A percentile compares a stretch with the other conserved stretches of the same genome.
Evolutionary conservation across 2,113 vertebrate genomes (phyloP).

Genomic region (Pteropus alecto): DNA sequence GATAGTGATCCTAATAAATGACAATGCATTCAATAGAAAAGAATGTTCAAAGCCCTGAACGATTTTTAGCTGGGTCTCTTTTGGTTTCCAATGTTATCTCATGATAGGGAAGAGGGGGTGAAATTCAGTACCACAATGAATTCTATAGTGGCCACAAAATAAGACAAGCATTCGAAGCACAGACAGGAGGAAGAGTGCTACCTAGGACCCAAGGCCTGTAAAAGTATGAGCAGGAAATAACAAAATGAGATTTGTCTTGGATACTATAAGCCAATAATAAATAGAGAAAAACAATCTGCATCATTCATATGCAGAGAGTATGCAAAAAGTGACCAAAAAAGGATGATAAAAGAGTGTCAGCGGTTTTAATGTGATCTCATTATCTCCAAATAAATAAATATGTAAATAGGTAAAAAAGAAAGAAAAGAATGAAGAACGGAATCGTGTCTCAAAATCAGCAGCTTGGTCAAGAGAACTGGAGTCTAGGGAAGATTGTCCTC

Average conservation of each 20-base stretch:
- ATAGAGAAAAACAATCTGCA: neutral
- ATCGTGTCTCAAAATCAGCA: neutral
- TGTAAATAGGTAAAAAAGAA: no score
- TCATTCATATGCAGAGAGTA: neutral
- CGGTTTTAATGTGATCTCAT: neutral
- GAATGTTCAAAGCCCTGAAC: constrained; percentile 6
- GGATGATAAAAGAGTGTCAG: neutral
- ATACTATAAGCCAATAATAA: constrained; percentile 17
- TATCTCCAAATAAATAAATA: neutral
- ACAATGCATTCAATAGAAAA: neutral
- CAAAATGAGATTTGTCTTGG: neutral
- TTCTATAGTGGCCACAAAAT: neutral
- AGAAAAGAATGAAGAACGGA: neutral
- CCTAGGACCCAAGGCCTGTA: neutral
- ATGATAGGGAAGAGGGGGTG: neutral
- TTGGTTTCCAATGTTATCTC: neutral
- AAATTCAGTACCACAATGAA: neutral
- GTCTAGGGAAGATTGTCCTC: neutral
- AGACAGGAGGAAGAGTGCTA: neutral
- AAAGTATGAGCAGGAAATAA: constrained; percentile 17
- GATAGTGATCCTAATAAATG: constrained; percentile 43
- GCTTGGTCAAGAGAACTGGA: neutral
- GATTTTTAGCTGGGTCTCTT: neutral
- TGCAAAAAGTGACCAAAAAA: neutral
- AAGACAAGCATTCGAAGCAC: neutral